Base-by-base conservation (phyloP, 2,888 invertebrate species). In the Ophonus ardosiacus region DNA sequence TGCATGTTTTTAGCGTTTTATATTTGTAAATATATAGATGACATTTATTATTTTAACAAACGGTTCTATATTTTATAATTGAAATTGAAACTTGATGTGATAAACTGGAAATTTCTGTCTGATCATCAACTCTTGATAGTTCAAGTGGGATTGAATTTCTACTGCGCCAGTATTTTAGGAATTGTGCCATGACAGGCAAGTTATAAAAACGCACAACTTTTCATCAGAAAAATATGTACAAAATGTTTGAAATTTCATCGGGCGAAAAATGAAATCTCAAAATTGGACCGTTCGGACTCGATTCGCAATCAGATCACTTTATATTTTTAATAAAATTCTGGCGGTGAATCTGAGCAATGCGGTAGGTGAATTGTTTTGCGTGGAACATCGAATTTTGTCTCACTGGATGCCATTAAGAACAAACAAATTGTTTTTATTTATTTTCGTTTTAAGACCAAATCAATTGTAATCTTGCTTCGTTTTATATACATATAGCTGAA, bases 141-240 rank as follows among this genome's bases (percentile, higher is more conserved):
- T 80, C 18, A 80, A 61, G 17, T 61, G 15, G 7, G 38, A 57
- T 57, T 78, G 59, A 17, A 15, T 61, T 80, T 78, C 15, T 51
- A 57, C 84, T 84, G 84, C 84, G 78, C 84, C 84, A 84, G 78
- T 84, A 84, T 84, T 84, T 84, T 57, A 71, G 59, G 61, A 74
- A 56, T 76, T 56, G 59, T 83, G 83, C 83, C 83, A 83, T 83
- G 82, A 82, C 68, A 71, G 81, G 81, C 81, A 74, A 43, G 40
- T 38, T 68, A 7, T 18, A 61, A 21, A 18, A 21, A 31, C 31
- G 43, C 71, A 74, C 18, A 15, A 43, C n/a, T 10, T 8, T 74
- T 74, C 43, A 18, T 74, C 71, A 74, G 0, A 13, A 13, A 40
- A 38, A 71, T n/a, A n/a, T 38, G 68, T 38, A 71, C 63, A 51